Base-by-base conservation (phyloP, 2,888 invertebrate genomes). In the Laspeyria flexula region DNA sequence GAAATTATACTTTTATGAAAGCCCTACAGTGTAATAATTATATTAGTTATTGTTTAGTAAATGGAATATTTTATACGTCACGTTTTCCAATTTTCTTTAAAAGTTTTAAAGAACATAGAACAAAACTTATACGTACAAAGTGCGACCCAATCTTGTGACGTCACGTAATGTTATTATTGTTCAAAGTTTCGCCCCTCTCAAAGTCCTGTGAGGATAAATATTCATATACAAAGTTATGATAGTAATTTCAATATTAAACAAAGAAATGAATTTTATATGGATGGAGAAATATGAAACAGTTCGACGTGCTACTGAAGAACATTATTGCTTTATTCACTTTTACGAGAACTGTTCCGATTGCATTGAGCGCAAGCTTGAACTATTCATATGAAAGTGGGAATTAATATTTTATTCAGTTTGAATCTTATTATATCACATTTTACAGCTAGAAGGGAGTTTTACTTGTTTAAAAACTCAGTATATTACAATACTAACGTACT, bases 161-260 rank as follows among this genome's bases (percentile, higher is more conserved):
- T 38, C 31, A 25, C 37, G 15, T 48, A 47, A 29, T 25, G 27
- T 38, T 31, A 27, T 48, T 40, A 35, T 25, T 41, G 33, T 21
- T 39, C 27, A 0, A 7, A 38, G 16, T 42, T 49, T 38, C 21
- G 5, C 16, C 11, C 23, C 6, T 47, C 38, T 25, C 27, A 10
- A 38, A 43, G 25, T 38, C 18, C 16, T 16, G 9, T 5, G 35
- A 9, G 11, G 16, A 43, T 49, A 43, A 49, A 49, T 49, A 49
- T 44, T 44, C 34, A 34, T 34, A 16, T 30, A 21, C 27, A 39
- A 41, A 55, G 39, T 55, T 47, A 13, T 39, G 41, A 43, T 31
- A 35, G 25, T 39, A 59, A 59, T 64, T 56, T 55, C 42, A 37
- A 49, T 41, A 54, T 44, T 34, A 44, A 51, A 23, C 46, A 50